Evolutionary conservation across 1,140 invertebrate species (phyloP).

Genomic region (Brachionus paranguensis): DNA sequence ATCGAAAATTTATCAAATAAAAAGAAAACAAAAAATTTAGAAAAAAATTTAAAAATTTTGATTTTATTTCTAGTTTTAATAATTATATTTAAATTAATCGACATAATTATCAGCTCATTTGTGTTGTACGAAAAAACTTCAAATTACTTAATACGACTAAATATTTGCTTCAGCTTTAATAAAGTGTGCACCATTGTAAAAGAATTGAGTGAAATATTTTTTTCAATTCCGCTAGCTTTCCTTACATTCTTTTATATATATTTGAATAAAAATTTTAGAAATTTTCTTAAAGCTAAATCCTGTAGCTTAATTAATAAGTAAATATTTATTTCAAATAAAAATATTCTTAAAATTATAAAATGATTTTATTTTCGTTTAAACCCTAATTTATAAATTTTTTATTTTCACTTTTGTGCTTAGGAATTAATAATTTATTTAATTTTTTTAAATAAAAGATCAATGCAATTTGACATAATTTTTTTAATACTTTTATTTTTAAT

Average conservation of each 20-base stretch:
- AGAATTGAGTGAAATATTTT: not conserved
- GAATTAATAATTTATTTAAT: no score
- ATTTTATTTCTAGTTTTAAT: not conserved
- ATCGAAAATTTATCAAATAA: not conserved
- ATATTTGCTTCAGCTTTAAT: not conserved
- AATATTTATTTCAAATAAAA: no score
- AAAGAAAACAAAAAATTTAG: not conserved
- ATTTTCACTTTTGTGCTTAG: no score
- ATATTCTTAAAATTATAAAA: no score
- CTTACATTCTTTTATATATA: not conserved
- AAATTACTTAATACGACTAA: not conserved
- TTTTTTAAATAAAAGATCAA: no score
- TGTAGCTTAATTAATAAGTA: no score
- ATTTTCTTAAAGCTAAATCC: no score
- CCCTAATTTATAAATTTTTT: no score
- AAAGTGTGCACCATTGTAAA: not conserved
- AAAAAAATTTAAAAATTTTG: not conserved
- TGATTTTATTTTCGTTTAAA: no score
- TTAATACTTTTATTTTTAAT: no score
- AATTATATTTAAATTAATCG: not conserved
- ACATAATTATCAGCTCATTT: not conserved
- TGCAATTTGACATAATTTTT: no score
- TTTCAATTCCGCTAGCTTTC: not conserved
- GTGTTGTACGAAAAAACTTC: not conserved
- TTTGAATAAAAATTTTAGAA: not conserved